Evolutionary conservation across 2,888 invertebrate species (phyloP).

Genomic region (Pedicia rivosa): DNA sequence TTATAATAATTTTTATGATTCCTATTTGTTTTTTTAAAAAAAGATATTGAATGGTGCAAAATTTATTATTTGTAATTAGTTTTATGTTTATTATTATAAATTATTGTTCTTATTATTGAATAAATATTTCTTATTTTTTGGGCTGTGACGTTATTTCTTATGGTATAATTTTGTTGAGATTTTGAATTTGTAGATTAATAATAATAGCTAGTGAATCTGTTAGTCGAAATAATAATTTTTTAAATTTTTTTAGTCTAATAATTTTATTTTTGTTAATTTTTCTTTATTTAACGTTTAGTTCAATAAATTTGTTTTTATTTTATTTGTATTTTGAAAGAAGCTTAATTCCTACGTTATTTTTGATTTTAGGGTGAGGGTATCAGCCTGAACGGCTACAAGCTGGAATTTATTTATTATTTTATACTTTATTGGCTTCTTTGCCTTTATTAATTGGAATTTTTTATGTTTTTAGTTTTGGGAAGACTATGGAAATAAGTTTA

Average conservation of each 20-base stretch:
- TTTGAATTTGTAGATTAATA: constrained; percentile 44
- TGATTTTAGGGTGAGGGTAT: constrained; percentile 51
- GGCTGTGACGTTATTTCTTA: constrained; percentile 37
- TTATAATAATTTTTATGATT: constrained; percentile 34
- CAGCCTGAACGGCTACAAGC: no score
- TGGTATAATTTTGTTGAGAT: constrained; percentile 36
- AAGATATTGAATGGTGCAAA: constrained; percentile 38
- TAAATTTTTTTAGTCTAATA: constrained; percentile 36
- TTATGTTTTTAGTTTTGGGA: no score
- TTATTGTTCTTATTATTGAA: constrained; percentile 26
- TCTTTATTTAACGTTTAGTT: constrained; percentile 39
- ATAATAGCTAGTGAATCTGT: constrained; percentile 37
- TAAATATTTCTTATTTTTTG: constrained; percentile 31
- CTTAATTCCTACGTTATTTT: constrained; percentile 47
- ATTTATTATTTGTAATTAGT: constrained; percentile 33
- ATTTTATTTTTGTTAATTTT: constrained; percentile 36
- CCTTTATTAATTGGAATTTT: no score
- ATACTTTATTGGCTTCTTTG: no score
- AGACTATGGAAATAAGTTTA: no score
- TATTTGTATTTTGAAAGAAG: constrained; percentile 56
- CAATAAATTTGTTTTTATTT: constrained; percentile 43
- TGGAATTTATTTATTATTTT: no score
- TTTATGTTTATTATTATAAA: constrained; percentile 34
- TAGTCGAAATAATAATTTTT: constrained; percentile 32
- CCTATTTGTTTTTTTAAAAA: constrained; percentile 35